A percentile compares a stretch with the other conserved stretches of the same genome.
Evolutionary conservation across 2,113 vertebrate genomes (phyloP).

Genomic region (Microcebus jonahi): DNA sequence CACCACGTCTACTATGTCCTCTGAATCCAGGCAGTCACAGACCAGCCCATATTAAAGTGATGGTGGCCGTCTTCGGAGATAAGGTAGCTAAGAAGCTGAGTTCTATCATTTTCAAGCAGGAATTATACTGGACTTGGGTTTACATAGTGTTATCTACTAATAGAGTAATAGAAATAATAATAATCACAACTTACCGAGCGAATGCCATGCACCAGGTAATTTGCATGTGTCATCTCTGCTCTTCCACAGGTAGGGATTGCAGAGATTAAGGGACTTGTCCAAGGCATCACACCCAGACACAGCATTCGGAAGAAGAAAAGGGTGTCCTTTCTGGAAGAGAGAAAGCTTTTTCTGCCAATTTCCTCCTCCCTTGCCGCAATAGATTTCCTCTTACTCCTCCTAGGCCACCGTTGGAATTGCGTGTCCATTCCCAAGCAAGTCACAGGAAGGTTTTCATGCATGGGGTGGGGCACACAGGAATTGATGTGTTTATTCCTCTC

Average conservation of each 20-base stretch:
- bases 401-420: no score
- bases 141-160: background rate
- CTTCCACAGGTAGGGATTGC: background rate
- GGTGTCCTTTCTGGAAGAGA: background rate
- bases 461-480: background rate
- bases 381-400: background rate
- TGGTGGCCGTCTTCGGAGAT: background rate
- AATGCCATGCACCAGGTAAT: no score
- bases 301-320: background rate
- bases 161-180: background rate
- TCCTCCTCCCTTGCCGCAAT: accelerated
- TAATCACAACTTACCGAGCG: background rate
- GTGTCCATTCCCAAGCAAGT: background rate
- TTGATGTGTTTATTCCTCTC: background rate
- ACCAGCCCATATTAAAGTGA: background rate
- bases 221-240: background rate
- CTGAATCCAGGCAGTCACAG: background rate
- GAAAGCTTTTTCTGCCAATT: background rate
- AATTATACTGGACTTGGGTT: background rate
- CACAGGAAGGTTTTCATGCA: background rate
- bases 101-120: background rate
- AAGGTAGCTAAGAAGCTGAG: background rate
- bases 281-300: background rate
- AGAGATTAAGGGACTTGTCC: background rate
- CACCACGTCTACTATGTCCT: background rate